Evolutionary conservation across 2,888 invertebrate genomes (phyloP), one percentile per base, ranked within the genome.

Genomic region (Ennomos quercinarius): DNA sequence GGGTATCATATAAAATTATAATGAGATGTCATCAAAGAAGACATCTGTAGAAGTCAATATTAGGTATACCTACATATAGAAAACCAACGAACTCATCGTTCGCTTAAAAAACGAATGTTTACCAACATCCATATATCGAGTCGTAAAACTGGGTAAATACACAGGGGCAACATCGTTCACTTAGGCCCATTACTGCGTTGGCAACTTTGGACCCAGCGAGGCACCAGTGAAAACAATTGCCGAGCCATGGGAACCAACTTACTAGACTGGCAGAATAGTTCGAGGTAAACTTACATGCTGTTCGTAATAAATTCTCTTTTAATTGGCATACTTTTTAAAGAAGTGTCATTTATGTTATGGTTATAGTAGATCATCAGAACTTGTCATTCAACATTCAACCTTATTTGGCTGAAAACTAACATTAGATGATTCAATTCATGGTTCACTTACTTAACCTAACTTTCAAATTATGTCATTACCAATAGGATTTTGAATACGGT

Each of bases 81-180:
- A 55, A 58, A 62, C 57, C 40, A 62, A 51, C 51, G 40, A 47
- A 57, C 27, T 27, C 27, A 27, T 0, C 6, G 27, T 27, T 27
- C 13, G 54, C 35, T 37, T 62, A 68, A 72, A 74, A 75, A 79
- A 77, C 69, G 70, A 70, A 65, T 74, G 68, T 75, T 72, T 75
- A 74, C 74, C 70, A 71, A 74, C 73, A 73, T 80, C 74, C 72
- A 73, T 80, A 74, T 79, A 84, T 83, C 76, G 81, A 83, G 84
- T 80, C 80, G 78, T 76, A 76, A 75, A 86, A 81, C 81, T 80
- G 78, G 76, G 78, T 79, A 82, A 87, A 89, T 86, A 77, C 91
- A 68, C 91, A 68, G 69, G 91, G 89, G 91, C 74, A 81, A 86
- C 91, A 91, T 91, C 91, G 83, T 83, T 91, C 91, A 91, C 87